Percentiles rank a stretch among this genome's conserved stretches.
These are phyloP conservation scores for Emydoidea blandingii DNA, from an alignment of 2,797 vertebrate genomes.

Conservation along the genomic window DNA sequence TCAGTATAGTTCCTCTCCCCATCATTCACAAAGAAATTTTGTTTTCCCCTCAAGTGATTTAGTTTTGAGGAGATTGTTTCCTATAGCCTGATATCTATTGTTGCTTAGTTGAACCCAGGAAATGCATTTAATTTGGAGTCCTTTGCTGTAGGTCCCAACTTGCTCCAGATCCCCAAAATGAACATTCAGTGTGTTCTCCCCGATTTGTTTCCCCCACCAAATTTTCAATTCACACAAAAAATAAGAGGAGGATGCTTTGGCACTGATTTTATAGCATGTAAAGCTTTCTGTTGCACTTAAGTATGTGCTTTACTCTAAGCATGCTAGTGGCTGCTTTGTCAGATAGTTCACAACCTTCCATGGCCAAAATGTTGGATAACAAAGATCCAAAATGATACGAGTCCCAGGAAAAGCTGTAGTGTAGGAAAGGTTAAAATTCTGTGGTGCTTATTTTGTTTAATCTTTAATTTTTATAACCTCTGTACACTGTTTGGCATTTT, in stretches of 20 bases:
- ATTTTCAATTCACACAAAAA: slow-evolving; percentile 12
- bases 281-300: slow-evolving; percentile 41
- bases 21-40: neutral
- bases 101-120: neutral
- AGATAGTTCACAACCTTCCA: neutral
- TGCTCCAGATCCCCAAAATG: neutral
- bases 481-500: neutral
- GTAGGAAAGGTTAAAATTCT: neutral
- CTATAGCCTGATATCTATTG: neutral
- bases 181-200: neutral
- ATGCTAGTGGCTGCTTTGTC: neutral
- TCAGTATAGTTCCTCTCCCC: neutral
- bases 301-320: neutral
- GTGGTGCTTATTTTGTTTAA: neutral
- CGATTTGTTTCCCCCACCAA: slow-evolving; percentile 8
- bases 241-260: slow-evolving; percentile 7
- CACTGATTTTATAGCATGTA: slow-evolving; percentile 17
- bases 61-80: neutral
- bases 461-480: neutral
- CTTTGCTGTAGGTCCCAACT: neutral
- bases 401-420: neutral
- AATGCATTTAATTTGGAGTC: neutral
- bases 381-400: neutral
- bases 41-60: slow-evolving; percentile 1
- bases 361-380: neutral